Base-by-base conservation (phyloP, 2,888 invertebrate genomes). In the Dromius quadrimaculatus region DNA sequence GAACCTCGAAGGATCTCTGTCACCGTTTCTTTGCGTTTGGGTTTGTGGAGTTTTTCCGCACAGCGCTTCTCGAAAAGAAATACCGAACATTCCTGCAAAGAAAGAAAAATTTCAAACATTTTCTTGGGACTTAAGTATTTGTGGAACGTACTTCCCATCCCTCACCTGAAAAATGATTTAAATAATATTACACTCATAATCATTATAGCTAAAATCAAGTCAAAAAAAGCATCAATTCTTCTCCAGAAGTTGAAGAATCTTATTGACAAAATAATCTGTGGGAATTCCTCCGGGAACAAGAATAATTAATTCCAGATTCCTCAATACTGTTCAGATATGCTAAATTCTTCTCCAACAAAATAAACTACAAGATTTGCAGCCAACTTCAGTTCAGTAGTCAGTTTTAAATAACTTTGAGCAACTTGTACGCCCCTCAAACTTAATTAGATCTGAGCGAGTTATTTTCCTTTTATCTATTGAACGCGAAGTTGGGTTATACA, bases 21-120 rank as follows among this genome's bases (percentile, higher is more conserved):
- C 76, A 97, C 92, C n/a, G 91, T 91, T 79, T 97, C 97, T 80
- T 95, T 94, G 71, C 94, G 87, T 76, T 95, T 92, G 2, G 95
- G 95, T 79, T 95, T 97, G 84, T 94, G 94, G 41, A 97, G 84
- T 80, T 96, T 97, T 79, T 97, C 97, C 0, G 94, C 95, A 68
- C 92, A 89, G 74, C 93, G 90, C 82, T 97, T 97, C 83, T 97
- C 97, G 81, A 97, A 96, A 69, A 96, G 86, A 84, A 97, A 97
- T 74, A 97, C 91, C 0, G 97, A 96, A 73, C 93, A 94, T 83
- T 95, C 95, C 97, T 97, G 87, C 4, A 36, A 17, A 32, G 5
- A 9, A 32, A 32, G 9, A 32, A 5, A 32, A 32, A 32, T n/a
- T n/a, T n/a, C n/a, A n/a, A n/a, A n/a, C n/a, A n/a, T n/a, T n/a